These are phyloP conservation scores for Oreochromis aureus DNA, from an alignment of 2,113 vertebrate genomes.

Conservation along the genomic window DNA sequence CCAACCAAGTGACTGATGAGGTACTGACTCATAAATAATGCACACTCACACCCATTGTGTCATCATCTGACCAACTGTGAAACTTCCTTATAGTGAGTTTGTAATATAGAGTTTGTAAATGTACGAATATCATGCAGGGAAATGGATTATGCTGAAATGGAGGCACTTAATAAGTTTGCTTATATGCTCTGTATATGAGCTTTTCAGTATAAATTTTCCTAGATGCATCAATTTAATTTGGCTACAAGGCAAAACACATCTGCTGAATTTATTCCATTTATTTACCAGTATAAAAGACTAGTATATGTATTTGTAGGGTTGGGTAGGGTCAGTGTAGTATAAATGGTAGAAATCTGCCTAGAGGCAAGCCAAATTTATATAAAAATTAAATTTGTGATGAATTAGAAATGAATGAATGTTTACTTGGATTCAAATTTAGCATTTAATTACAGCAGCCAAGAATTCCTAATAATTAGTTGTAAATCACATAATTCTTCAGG, in stretches of 20 bases:
- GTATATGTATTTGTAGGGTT: background rate
- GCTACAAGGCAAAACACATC: background rate
- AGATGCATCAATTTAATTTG: background rate
- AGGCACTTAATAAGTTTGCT: background rate
- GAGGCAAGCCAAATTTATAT: background rate
- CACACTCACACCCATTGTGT: background rate
- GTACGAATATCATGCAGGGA: background rate
- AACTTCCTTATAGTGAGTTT: background rate
- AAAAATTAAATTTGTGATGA: background rate
- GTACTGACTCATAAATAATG: conserved; percentile 61
- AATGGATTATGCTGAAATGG: background rate
- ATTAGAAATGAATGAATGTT: background rate
- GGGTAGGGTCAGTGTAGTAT: background rate
- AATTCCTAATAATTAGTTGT: background rate
- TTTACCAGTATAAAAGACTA: background rate
- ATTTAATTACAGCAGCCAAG: background rate
- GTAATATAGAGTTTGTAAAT: background rate
- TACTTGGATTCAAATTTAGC: background rate
- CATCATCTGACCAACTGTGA: background rate
- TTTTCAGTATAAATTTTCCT: background rate
- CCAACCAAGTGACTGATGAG: conserved; percentile 94
- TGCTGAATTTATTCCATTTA: background rate
- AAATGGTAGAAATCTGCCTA: background rate
- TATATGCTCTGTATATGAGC: background rate
- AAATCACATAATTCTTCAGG: background rate